Evolutionary conservation across 2,888 invertebrate species (phyloP).

Genomic region (Gisinianus flammeolus): DNA sequence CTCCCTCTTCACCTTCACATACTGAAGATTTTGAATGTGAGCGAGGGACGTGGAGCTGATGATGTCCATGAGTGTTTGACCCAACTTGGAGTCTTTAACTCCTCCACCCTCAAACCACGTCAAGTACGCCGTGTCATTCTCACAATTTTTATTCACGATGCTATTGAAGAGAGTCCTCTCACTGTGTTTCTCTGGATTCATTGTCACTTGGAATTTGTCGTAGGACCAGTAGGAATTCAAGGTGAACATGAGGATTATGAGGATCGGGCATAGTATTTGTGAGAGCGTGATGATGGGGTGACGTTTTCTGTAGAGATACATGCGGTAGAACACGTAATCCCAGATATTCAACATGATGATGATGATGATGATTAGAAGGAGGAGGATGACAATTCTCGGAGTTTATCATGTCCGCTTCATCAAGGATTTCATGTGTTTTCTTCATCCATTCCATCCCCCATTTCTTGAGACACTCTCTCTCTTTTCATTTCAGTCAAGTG

Average conservation of each 20-base stretch:
- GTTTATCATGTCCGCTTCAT: too few species aligned
- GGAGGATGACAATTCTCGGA: too few species aligned
- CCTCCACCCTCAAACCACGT: neutral
- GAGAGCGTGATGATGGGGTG: neutral
- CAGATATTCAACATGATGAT: conserved; percentile 1
- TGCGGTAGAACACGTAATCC: conserved; percentile 2
- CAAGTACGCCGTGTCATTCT: neutral
- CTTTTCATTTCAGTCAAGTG: too few species aligned
- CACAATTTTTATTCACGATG: neutral
- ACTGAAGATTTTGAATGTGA: neutral
- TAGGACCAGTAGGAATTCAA: neutral
- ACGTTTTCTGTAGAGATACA: conserved; percentile 10
- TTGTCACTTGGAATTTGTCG: neutral
- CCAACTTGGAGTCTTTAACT: neutral
- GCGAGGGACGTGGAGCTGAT: neutral
- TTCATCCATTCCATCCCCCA: too few species aligned
- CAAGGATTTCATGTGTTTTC: too few species aligned
- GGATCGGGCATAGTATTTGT: conserved; percentile 3
- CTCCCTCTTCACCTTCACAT: neutral
- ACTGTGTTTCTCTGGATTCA: neutral
- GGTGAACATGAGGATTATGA: conserved; percentile 8
- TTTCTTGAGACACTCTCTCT: too few species aligned
- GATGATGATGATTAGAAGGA: too few species aligned
- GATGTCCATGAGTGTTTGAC: neutral
- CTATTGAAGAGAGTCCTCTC: neutral